These are phyloP conservation scores for Oncorhynchus keta DNA, from an alignment of 2,113 vertebrate genomes.

Conservation along the genomic window DNA sequence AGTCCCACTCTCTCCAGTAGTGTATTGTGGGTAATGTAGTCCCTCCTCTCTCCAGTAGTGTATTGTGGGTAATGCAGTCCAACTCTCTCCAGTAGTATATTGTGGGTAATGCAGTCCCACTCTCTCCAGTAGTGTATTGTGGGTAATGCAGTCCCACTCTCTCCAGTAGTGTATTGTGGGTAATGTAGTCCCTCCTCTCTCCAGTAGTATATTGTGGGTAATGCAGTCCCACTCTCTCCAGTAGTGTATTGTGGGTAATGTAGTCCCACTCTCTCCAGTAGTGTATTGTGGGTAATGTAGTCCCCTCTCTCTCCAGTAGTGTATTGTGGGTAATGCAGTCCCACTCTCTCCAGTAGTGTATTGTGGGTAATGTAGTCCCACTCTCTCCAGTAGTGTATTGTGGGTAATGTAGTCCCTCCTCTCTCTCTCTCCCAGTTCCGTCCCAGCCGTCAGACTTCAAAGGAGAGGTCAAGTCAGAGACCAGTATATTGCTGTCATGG, in stretches of 20 bases:
- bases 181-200: conserved; percentile 7
- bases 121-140: conserved; percentile 71
- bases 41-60: neutral
- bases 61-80: too few relatives aligned
- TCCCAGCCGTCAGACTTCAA: conserved; percentile 96
- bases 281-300: too few relatives aligned
- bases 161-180: too few relatives aligned
- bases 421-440: conserved; percentile 79
- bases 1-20: neutral
- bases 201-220: conserved; percentile 72
- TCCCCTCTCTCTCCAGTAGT: neutral
- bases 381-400: too few relatives aligned
- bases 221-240: conserved; percentile 2
- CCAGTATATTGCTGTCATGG: conserved; percentile 94
- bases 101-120: neutral
- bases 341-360: conserved; percentile 72
- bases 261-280: neutral
- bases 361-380: too few relatives aligned
- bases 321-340: neutral
- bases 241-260: too few relatives aligned
- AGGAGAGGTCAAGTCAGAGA: conserved; percentile 96
- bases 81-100: neutral
- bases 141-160: too few relatives aligned
- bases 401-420: conserved; percentile 3
- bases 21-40: too few relatives aligned